These are phyloP conservation scores for Pagrus major DNA, from an alignment of 2,113 vertebrate species.

Conservation along the genomic window DNA sequence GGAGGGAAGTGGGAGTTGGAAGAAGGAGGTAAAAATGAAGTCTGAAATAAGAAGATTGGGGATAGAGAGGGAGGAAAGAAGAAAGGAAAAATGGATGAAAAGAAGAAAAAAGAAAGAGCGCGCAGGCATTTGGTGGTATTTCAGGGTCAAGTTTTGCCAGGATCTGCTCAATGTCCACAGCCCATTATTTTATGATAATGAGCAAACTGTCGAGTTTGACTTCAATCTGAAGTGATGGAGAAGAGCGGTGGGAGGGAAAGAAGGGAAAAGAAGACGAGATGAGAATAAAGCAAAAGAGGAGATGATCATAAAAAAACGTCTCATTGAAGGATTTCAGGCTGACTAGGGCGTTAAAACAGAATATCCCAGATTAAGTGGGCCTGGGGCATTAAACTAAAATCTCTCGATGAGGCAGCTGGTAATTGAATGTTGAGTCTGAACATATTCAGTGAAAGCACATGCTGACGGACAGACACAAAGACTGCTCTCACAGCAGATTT, in stretches of 20 bases:
- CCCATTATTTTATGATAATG: slow-evolving; percentile 86
- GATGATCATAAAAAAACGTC: slow-evolving; percentile 23
- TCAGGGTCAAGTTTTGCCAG: slow-evolving; percentile 51
- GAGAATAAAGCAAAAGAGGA: slow-evolving; percentile 21
- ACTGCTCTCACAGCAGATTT: background rate
- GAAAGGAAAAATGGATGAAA: background rate
- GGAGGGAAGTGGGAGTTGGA: slow-evolving; percentile 13
- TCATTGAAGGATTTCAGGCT: slow-evolving; percentile 69
- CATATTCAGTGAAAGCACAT: slow-evolving; percentile 18
- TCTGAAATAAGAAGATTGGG: slow-evolving; percentile 31
- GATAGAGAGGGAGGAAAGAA: background rate
- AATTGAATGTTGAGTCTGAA: slow-evolving; percentile 68
- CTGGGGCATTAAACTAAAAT: slow-evolving; percentile 71
- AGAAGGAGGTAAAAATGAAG: slow-evolving; percentile 9
- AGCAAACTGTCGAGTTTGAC: slow-evolving; percentile 71
- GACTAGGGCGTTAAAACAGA: slow-evolving; percentile 57
- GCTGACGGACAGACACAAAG: background rate
- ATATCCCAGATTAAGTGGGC: slow-evolving; percentile 59
- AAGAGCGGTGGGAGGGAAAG: slow-evolving; percentile 26
- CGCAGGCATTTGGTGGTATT: slow-evolving; percentile 39
- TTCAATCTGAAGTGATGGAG: slow-evolving; percentile 56
- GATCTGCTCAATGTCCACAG: slow-evolving; percentile 64
- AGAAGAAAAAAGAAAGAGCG: background rate
- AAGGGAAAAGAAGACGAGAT: slow-evolving; percentile 8
- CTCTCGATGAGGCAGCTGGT: slow-evolving; percentile 55